These are phyloP conservation scores for Orchesella flavescens DNA, from an alignment of 2,888 invertebrate species.

Conservation along the genomic window DNA sequence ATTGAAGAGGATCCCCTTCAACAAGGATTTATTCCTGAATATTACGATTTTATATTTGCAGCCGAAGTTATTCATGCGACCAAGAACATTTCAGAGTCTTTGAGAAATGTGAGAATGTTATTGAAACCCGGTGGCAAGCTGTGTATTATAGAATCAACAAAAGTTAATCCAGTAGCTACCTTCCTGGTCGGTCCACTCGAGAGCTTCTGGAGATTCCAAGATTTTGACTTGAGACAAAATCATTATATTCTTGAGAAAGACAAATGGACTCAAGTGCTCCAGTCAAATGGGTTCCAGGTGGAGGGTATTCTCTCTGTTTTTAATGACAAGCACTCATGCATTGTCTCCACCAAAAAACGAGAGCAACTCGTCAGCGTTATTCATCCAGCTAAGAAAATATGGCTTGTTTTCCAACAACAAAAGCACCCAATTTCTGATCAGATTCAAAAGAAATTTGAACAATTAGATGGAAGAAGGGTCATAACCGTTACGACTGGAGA, in stretches of 20 bases:
- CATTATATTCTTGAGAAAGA: constrained; percentile 3
- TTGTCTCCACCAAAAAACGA: not conserved
- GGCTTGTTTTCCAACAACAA: not conserved
- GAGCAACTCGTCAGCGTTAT: too few species aligned
- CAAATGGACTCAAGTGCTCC: constrained; percentile 19
- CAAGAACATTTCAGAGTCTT: not conserved
- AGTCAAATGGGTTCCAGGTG: not conserved
- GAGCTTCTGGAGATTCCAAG: constrained; percentile 58
- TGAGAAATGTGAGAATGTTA: constrained; percentile 31
- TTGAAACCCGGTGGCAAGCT: constrained; percentile 19
- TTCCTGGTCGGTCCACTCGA: constrained; percentile 46
- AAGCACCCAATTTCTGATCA: not conserved
- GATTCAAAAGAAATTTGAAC: not conserved
- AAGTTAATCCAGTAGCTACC: constrained; percentile 10
- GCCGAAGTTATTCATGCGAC: constrained; percentile 57
- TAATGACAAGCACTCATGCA: not conserved
- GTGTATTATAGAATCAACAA: constrained; percentile 27
- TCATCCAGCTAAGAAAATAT: not conserved
- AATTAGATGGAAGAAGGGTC: not conserved
- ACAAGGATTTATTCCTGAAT: constrained; percentile 48
- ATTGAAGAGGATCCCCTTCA: constrained; percentile 42
- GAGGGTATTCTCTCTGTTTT: not conserved
- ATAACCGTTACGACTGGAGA: not conserved
- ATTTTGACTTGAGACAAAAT: constrained; percentile 18
- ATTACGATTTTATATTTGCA: constrained; percentile 43